Conservation (phyloP, 2,888 invertebrate genomes). For the Lysandra bellargus region DNA sequence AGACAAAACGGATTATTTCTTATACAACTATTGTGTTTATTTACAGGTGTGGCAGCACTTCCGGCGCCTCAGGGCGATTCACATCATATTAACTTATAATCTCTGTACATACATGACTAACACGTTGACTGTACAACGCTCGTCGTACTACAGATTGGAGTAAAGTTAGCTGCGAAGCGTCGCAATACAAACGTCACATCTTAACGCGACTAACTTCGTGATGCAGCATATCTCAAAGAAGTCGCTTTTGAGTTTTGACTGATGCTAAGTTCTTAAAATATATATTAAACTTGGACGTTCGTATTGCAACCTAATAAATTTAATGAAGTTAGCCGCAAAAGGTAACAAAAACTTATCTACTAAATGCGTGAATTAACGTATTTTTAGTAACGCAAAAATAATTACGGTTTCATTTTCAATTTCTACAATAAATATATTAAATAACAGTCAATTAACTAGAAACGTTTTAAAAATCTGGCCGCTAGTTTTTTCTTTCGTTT, state of each 20-base stretch:
- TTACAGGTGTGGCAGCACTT: conserved; percentile 43
- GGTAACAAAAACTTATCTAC: neutral
- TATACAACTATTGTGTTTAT: neutral
- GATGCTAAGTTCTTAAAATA: neutral
- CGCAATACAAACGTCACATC: neutral
- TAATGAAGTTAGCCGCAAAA: neutral
- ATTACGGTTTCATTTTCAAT: neutral
- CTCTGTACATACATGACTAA: conserved; percentile 31
- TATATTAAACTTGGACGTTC: neutral
- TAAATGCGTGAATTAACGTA: neutral
- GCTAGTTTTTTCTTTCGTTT: neutral
- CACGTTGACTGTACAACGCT: conserved; percentile 1
- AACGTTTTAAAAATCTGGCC: neutral
- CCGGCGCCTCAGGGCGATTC: conserved; percentile 32
- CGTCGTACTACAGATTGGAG: neutral
- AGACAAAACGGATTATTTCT: no score
- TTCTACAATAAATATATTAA: neutral
- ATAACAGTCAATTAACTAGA: conserved; percentile 1
- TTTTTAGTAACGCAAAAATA: neutral
- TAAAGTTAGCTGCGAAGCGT: neutral
- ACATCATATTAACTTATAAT: conserved; percentile 43
- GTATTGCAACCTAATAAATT: neutral
- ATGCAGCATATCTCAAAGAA: neutral
- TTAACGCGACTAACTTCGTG: neutral
- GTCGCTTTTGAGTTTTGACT: neutral